Evolutionary conservation across 2,797 vertebrate species (phyloP), one percentile per base, ranked within the genome.

Genomic region (Euthynnus affinis): DNA sequence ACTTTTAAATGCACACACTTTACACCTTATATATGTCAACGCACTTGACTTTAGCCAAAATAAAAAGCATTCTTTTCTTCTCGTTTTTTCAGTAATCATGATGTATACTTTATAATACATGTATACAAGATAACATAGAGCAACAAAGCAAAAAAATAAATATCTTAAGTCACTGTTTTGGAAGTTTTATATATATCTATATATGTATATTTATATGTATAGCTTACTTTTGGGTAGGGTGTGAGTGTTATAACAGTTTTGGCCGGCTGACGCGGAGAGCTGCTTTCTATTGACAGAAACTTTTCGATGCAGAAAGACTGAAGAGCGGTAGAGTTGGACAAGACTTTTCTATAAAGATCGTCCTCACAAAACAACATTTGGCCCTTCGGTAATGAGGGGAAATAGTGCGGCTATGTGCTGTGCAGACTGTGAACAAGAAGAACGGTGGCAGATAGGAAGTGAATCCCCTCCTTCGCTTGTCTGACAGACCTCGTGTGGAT

Each of bases 191-290:
- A 75, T 95, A 93, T 83, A 64, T 89, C 20, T 89, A 59, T 93
- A 94, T 95, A 95, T 92, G 90, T 94, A 94, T 96, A 91, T 94
- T 89, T 93, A 91, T 93, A 93, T 83, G 85, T 79, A 86, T 97
- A 98, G 96, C 96, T 98, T 98, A 97, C 95, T 95, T 92, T 90
- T 92, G 93, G 93, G 95, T 95, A 96, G 93, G 95, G 94, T 93
- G 94, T 88, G 83, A 78, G 87, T 89, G 88, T 89, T 87, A 81
- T 20, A 49, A 88, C 85, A 78, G 77, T 85, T 89, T 87, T 80
- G 81, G 69, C 74, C 66, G 64, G 80, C 84, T 84, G 85, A 88
- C 51, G 58, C 78, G 66, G 74, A 83, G 63, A 82, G 82, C 81
- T 87, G 71, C 23, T 86, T 71, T 77, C 48, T 61, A 27, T 55